Evolutionary conservation across 1,140 invertebrate genomes (phyloP).

Genomic region (Cotesia glomerata): DNA sequence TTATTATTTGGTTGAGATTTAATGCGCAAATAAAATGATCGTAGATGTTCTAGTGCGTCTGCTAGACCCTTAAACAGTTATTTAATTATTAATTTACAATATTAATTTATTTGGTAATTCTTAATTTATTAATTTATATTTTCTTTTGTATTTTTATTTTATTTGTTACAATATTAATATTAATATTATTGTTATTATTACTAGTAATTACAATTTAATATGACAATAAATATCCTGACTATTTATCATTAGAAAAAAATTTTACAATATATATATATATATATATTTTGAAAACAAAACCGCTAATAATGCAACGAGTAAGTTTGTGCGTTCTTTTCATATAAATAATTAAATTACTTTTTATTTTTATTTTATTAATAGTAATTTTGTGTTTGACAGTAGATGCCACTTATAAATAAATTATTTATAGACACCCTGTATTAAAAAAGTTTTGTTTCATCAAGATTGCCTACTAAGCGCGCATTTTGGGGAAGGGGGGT

Average conservation of each 20-base stretch:
- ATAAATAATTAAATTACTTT: background rate
- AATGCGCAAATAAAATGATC: conserved; percentile 11
- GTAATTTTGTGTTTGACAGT: conserved; percentile 3
- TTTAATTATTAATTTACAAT: background rate
- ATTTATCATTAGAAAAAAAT: conserved; percentile 17
- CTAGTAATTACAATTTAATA: background rate
- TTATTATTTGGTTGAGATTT: background rate
- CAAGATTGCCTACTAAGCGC: conserved; percentile 35
- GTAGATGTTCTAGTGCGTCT: conserved; percentile 9
- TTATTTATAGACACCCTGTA: conserved; percentile 39
- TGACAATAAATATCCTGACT: conserved; percentile 17
- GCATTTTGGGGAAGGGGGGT: conserved; percentile 17
- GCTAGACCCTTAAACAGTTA: conserved; percentile 4
- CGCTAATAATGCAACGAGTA: conserved; percentile 32
- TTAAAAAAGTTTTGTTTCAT: conserved; percentile 26
- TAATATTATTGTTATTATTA: conserved; percentile 6
- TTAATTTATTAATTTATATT: conserved; percentile 16
- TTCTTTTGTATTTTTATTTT: background rate
- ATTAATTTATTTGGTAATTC: conserved; percentile 19
- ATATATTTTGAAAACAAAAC: conserved; percentile 24
- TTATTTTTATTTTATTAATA: conserved; percentile 14
- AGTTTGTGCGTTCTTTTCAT: conserved; percentile 27
- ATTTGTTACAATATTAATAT: background rate
- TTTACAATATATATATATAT: background rate
- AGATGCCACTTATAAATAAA: conserved; percentile 11